Evolutionary conservation across 2,797 vertebrate genomes (phyloP).

Genomic region (Petrocephalus schoutedeni): DNA sequence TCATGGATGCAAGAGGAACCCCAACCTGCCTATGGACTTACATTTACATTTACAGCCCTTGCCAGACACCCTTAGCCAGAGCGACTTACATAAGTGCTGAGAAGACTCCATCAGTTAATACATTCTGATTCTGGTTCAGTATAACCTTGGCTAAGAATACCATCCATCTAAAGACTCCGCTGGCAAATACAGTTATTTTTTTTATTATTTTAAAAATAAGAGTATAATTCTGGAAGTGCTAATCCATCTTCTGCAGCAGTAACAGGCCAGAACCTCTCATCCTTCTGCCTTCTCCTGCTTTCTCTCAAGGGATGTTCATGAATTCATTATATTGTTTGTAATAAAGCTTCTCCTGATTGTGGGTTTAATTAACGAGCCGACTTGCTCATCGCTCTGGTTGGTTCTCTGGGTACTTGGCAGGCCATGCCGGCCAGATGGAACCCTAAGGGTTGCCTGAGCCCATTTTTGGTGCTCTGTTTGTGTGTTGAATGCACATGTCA

Average conservation of each 20-base stretch:
- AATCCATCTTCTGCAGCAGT: not conserved
- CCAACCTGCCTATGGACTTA: not conserved
- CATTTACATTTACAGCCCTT: no score
- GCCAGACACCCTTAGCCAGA: no score
- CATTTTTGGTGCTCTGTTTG: not conserved
- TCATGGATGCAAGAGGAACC: not conserved
- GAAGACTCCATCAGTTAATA: no score
- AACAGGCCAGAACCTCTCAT: not conserved
- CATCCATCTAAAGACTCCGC: no score
- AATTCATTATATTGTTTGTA: conserved; percentile 4
- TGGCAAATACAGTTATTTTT: no score
- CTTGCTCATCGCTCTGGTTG: not conserved
- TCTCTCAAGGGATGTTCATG: not conserved
- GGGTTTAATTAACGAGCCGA: not conserved
- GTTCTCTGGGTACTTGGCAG: not conserved
- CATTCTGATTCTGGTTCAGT: no score
- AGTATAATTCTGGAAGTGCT: no score
- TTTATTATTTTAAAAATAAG: no score
- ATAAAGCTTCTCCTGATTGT: not conserved
- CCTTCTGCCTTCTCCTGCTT: not conserved
- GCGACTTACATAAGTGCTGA: no score
- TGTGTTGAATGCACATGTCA: not conserved
- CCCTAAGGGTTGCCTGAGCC: not conserved
- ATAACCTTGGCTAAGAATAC: no score
- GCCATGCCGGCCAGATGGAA: not conserved